phyloP scores from a whole-genome alignment of 2,888 invertebrate species.

The Dryomyza anilis region DNA sequence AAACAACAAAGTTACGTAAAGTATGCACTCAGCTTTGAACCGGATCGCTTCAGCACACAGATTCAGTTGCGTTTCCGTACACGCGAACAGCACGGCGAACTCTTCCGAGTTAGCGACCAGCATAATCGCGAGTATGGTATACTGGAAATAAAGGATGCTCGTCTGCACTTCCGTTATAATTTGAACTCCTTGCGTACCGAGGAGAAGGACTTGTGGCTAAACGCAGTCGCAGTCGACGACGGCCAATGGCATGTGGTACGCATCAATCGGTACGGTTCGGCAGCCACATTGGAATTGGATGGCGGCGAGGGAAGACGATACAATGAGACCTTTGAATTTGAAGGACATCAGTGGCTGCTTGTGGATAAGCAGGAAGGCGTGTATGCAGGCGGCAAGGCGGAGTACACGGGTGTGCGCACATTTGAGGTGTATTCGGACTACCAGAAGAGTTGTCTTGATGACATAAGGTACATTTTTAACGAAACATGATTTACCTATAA shows the following conservation, averaged over 20 bases:
- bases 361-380: conserved; percentile 95
- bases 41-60: conserved; percentile 89
- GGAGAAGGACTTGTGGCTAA: conserved; percentile 88
- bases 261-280: conserved; percentile 89
- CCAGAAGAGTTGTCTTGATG: conserved; percentile 81
- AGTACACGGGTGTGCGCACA: conserved; percentile 90
- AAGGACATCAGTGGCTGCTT: conserved; percentile 88
- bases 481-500: no score
- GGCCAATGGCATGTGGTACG: conserved; percentile 97
- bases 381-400: conserved; percentile 94
- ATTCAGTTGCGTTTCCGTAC: conserved; percentile 93
- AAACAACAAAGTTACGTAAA: conserved; percentile 95
- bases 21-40: conserved; percentile 92
- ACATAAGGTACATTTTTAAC: conserved; percentile 62
- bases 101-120: conserved; percentile 92
- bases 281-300: conserved; percentile 89
- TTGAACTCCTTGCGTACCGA: conserved; percentile 89
- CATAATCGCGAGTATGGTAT: conserved; percentile 94
- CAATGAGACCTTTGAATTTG: conserved; percentile 89
- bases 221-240: conserved; percentile 88
- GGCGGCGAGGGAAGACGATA: conserved; percentile 93
- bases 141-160: conserved; percentile 86
- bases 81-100: conserved; percentile 88
- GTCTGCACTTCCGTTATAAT: conserved; percentile 90
- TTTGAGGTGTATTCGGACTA: conserved; percentile 95